Evolutionary conservation across 2,888 invertebrate genomes (phyloP), one percentile per base, ranked within the genome.

Genomic region (Lobophora halterata): DNA sequence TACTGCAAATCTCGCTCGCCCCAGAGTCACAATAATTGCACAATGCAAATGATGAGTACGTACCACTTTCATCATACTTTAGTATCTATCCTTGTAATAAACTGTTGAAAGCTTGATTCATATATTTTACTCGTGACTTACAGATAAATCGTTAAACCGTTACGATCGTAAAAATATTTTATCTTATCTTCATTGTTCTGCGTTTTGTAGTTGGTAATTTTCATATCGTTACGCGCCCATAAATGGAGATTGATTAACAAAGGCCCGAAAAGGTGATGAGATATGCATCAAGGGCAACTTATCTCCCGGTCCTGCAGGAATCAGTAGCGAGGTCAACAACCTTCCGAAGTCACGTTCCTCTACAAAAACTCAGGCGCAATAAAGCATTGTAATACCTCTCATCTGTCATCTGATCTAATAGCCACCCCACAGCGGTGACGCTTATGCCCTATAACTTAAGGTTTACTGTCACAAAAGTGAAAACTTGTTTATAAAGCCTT

Each of bases 381-480:
- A 81, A 80, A 79, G 61, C 75, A 79, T 77, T 71, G 62, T 66
- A 66, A 73, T 72, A 73, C 70, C 56, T 66, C 69, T 76, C 78
- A 77, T 81, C 77, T 80, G 76, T 82, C 82, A 76, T 80, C 70
- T 74, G 71, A 72, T 73, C 76, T 72, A 74, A 69, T 68, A 73
- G 65, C 68, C 70, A 73, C 72, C 73, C 67, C 51, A 53, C 49
- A 53, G 50, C 56, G 49, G 52, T 68, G 67, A 65, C 63, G 61
- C 72, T 74, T 75, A 75, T 64, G 64, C 57, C 49, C 62, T 70
- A 77, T 77, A 77, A 76, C 63, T 80, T 78, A 79, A 74, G 65
- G 71, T 71, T 82, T 79, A 78, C 71, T 73, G 80, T 78, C 74
- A 74, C 59, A 69, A 59, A 61, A 64, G 61, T 59, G 62, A 70